A percentile compares a stretch with the other conserved stretches of the same genome.
These are phyloP conservation scores for Pionites leucogaster DNA, from an alignment of 2,113 vertebrate species.

Conservation along the genomic window DNA sequence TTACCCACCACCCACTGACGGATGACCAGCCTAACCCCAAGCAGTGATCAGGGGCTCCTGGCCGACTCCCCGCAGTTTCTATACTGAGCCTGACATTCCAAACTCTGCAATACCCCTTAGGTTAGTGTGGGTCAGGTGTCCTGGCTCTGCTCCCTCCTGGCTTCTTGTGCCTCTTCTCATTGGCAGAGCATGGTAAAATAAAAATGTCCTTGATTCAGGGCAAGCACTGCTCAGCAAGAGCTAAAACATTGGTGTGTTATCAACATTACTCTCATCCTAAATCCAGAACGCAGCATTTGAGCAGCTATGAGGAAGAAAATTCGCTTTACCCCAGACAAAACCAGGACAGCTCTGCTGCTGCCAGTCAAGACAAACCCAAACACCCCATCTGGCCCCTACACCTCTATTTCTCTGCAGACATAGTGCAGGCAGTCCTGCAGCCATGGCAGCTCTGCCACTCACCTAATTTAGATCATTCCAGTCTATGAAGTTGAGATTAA, in stretches of 20 bases:
- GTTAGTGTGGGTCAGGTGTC: neutral
- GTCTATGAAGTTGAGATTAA: neutral
- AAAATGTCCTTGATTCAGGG: neutral
- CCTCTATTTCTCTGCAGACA: neutral
- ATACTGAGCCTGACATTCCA: neutral
- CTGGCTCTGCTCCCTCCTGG: neutral
- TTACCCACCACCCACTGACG: neutral
- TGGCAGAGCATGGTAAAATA: neutral
- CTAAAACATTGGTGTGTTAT: neutral
- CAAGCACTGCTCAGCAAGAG: neutral
- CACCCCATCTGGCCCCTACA: neutral
- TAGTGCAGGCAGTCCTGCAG: accelerated
- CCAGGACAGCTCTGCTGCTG: neutral
- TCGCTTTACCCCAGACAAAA: neutral
- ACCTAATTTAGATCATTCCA: neutral
- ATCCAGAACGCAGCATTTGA: neutral
- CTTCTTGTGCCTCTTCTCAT: neutral
- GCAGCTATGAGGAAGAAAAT: neutral
- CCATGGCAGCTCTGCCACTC: neutral
- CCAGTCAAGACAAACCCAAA: neutral
- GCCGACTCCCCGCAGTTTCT: neutral
- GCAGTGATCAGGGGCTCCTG: neutral
- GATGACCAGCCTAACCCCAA: neutral
- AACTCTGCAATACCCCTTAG: neutral
- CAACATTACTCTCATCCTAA: neutral